These are phyloP conservation scores for Nothocercus nigrocapillus DNA, from an alignment of 2,113 vertebrate genomes.

Conservation along the genomic window DNA sequence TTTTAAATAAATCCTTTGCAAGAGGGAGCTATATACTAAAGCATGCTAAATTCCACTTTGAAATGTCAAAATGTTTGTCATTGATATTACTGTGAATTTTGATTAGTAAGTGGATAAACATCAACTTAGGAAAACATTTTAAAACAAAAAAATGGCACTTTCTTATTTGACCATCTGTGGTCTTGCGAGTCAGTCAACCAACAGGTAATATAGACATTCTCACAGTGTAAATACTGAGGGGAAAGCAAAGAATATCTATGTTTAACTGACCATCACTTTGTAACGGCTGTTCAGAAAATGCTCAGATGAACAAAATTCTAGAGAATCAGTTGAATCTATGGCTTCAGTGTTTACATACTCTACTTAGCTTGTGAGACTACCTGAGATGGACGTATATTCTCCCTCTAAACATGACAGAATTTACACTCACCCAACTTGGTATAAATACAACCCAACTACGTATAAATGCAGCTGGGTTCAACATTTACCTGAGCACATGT, in stretches of 20 bases:
- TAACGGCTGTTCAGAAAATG: not conserved
- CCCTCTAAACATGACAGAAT: not conserved
- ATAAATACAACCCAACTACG: not conserved
- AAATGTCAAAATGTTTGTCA: not conserved
- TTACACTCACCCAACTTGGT: not conserved
- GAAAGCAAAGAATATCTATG: not conserved
- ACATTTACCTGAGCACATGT: not conserved
- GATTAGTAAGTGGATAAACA: not conserved
- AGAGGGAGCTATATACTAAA: not conserved
- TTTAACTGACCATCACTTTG: not conserved
- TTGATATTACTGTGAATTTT: not conserved
- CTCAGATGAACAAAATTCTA: not conserved
- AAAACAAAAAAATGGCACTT: not conserved
- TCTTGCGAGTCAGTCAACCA: not conserved
- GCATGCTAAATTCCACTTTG: not conserved
- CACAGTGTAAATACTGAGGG: not conserved
- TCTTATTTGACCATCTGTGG: not conserved
- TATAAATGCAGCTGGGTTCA: not conserved
- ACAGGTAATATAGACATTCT: not conserved
- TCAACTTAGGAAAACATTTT: not conserved
- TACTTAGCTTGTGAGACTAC: not conserved
- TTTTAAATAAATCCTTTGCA: not conserved
- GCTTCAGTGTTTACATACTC: not conserved
- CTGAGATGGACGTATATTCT: not conserved
- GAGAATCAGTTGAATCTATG: not conserved